Percentiles rank a stretch among this genome's conserved stretches.
phyloP scores from a whole-genome alignment of 2,888 invertebrate genomes.

The Petrolisthes manimaculis region DNA sequence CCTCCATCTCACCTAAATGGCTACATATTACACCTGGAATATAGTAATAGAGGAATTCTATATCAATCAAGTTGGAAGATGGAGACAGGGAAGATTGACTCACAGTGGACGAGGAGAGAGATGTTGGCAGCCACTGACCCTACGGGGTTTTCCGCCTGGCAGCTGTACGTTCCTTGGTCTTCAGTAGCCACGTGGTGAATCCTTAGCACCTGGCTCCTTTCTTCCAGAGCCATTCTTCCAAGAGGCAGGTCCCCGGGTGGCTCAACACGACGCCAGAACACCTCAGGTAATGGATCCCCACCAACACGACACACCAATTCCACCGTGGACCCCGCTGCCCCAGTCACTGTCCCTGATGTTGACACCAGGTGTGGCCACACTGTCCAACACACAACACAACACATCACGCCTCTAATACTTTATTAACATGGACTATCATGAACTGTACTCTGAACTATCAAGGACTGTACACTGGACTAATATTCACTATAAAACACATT shows the following conservation, averaged over 20 bases:
- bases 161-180: slow-evolving; percentile 90
- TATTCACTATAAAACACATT: too few species aligned
- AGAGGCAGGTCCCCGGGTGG: slow-evolving; percentile 60
- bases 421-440: too few species aligned
- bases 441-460: too few species aligned
- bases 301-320: slow-evolving; percentile 90
- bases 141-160: slow-evolving; percentile 90
- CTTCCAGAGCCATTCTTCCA: slow-evolving; percentile 68
- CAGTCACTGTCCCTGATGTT: slow-evolving; percentile 88
- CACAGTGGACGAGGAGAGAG: slow-evolving; percentile 89
- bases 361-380: slow-evolving; percentile 90
- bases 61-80: not conserved
- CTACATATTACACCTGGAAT: not conserved
- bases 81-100: slow-evolving; percentile 70
- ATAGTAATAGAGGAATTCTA: not conserved
- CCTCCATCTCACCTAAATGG: not conserved
- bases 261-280: slow-evolving; percentile 82
- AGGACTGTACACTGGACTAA: too few species aligned
- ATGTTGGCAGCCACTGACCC: slow-evolving; percentile 88
- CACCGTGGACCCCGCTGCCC: slow-evolving; percentile 85
- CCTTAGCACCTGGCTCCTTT: slow-evolving; percentile 83
- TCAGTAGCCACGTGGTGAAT: slow-evolving; percentile 85
- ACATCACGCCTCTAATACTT: too few species aligned
- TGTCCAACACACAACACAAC: slow-evolving; percentile 70
- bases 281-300: slow-evolving; percentile 90